Conservation (phyloP, 2,797 vertebrate genomes). For the Coregonus suidteri region DNA sequence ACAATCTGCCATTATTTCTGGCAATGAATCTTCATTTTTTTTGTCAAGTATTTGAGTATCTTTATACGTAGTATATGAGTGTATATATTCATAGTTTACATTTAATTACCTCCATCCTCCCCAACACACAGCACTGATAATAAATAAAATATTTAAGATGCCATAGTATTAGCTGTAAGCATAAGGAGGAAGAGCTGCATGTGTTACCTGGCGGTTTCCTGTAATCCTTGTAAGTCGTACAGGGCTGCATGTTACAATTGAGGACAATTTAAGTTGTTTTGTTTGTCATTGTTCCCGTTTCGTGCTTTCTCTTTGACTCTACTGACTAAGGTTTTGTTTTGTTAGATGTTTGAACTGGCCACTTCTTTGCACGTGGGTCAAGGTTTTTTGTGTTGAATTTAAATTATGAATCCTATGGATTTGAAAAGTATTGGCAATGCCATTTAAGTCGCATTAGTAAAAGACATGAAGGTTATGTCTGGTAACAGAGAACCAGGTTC, state of each 20-base stretch:
- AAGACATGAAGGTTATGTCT: slow-evolving; percentile 62
- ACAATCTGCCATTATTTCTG: neutral
- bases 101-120: neutral
- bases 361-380: slow-evolving; percentile 32
- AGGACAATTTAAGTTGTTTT: slow-evolving; percentile 34
- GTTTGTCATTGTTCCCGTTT: slow-evolving; percentile 42
- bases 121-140: neutral
- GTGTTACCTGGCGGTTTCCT: slow-evolving; percentile 34
- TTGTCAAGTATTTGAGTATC: neutral
- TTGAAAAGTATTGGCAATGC: slow-evolving; percentile 63
- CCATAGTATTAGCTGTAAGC: neutral
- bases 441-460: slow-evolving; percentile 34
- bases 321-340: slow-evolving; percentile 43
- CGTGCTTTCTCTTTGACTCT: slow-evolving; percentile 42
- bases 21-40: neutral
- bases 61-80: neutral
- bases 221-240: slow-evolving; percentile 39
- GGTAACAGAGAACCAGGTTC: slow-evolving; percentile 80
- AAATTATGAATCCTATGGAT: slow-evolving; percentile 73
- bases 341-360: slow-evolving; percentile 47
- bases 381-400: slow-evolving; percentile 25
- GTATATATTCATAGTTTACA: neutral
- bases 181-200: neutral
- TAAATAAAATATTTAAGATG: neutral
- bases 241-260: slow-evolving; percentile 24